Percentiles rank a stretch among this genome's conserved stretches.
These are phyloP conservation scores for Babyrousa celebensis DNA, from an alignment of 2,797 vertebrate species.

Conservation along the genomic window DNA sequence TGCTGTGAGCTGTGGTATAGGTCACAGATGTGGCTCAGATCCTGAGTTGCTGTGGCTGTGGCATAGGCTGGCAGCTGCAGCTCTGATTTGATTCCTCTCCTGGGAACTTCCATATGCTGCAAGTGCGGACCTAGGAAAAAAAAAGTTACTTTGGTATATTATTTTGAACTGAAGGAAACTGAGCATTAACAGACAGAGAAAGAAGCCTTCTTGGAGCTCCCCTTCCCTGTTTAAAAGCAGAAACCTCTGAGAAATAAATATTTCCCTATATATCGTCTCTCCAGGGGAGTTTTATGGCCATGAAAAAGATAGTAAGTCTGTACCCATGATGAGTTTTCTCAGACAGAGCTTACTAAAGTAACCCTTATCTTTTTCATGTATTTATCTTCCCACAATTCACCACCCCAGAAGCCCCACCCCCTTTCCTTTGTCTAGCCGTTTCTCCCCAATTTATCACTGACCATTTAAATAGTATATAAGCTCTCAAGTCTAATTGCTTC, in stretches of 20 bases:
- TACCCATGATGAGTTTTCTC: background rate
- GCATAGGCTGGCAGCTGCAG: too few species aligned
- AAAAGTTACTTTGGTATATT: too few species aligned
- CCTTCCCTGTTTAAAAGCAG: constrained; percentile 20
- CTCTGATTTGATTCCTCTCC: too few species aligned
- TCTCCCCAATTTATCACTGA: background rate
- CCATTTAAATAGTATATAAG: background rate
- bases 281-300: background rate
- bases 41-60: too few species aligned
- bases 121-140: too few species aligned
- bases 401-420: background rate
- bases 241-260: constrained; percentile 36
- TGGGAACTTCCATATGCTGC: too few species aligned
- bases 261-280: background rate
- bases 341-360: constrained; percentile 16
- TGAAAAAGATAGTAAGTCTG: background rate
- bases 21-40: too few species aligned
- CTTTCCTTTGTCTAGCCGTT: background rate
- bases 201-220: background rate
- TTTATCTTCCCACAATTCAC: background rate
- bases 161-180: constrained; percentile 43
- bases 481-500: background rate
- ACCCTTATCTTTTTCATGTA: background rate
- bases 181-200: background rate
- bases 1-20: too few species aligned